Evolutionary conservation across 1,140 invertebrate species (phyloP).

Genomic region (Arctopsyche grandis): DNA sequence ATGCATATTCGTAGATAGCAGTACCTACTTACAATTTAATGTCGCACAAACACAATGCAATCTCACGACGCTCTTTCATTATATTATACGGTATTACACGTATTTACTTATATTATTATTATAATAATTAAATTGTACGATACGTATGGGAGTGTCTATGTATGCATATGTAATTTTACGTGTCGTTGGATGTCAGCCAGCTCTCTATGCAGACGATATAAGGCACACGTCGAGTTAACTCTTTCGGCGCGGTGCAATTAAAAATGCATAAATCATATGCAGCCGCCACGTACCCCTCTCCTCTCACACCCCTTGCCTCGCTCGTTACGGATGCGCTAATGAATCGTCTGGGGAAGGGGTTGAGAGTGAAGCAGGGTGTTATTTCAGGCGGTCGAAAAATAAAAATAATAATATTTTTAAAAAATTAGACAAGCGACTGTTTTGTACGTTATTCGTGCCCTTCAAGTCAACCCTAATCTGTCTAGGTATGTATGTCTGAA

Average conservation of each 20-base stretch:
- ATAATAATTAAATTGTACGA: too few species aligned
- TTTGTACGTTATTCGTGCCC: too few species aligned
- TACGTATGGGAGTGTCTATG: too few species aligned
- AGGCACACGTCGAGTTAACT: constrained; percentile 27
- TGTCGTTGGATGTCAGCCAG: constrained; percentile 2
- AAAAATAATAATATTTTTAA: constrained; percentile 3
- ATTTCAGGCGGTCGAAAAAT: constrained; percentile 14
- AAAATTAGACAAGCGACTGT: not conserved
- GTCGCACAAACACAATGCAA: too few species aligned
- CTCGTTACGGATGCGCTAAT: constrained; percentile 37
- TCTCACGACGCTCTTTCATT: too few species aligned
- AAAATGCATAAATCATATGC: constrained; percentile 55
- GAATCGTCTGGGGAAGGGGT: constrained; percentile 11
- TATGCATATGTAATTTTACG: too few species aligned
- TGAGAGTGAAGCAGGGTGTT: not conserved
- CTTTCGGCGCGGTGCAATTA: constrained; percentile 47
- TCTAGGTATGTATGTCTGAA: too few species aligned
- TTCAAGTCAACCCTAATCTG: too few species aligned
- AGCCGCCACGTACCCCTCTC: constrained; percentile 9
- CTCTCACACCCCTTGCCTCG: not conserved
- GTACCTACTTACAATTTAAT: too few species aligned
- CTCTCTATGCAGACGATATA: not conserved
- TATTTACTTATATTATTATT: too few species aligned
- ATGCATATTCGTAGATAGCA: too few species aligned
- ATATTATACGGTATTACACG: too few species aligned